Evolutionary conservation across 2,797 vertebrate genomes (phyloP).

Genomic region (Phalanger gymnotis): DNA sequence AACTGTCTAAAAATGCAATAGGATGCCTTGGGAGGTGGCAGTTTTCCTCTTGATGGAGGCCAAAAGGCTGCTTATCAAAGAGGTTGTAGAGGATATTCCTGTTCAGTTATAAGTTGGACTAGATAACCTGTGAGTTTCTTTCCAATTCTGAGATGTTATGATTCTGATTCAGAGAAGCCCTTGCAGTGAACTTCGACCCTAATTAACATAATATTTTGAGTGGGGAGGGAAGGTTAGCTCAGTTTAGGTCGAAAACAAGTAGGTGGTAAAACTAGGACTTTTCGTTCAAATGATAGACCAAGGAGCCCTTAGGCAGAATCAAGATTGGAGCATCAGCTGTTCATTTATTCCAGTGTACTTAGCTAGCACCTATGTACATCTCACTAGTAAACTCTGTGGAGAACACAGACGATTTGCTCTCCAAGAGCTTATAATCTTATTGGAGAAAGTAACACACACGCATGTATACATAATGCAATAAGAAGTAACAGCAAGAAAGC

Average conservation of each 20-base stretch:
- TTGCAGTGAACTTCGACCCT: not conserved
- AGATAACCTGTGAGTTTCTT: not conserved
- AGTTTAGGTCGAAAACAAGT: not conserved
- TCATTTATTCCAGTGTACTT: not conserved
- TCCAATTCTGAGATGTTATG: not conserved
- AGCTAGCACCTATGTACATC: not conserved
- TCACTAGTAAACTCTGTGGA: not conserved
- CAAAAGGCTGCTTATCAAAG: not conserved
- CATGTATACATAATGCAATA: not conserved
- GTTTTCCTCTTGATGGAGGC: not conserved
- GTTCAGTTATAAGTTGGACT: not conserved
- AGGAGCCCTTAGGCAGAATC: not conserved
- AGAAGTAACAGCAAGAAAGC: not conserved
- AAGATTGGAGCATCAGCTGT: not conserved
- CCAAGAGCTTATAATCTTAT: not conserved
- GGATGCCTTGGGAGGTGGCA: not conserved
- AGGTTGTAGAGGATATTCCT: not conserved
- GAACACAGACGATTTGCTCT: not conserved
- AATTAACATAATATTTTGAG: not conserved
- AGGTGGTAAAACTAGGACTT: not conserved
- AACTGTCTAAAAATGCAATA: not conserved
- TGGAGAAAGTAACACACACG: not conserved
- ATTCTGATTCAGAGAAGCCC: not conserved
- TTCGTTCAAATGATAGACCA: not conserved
- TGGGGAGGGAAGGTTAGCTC: not conserved